These are phyloP conservation scores for Rachycentron canadum DNA, from an alignment of 2,797 vertebrate species.

Conservation along the genomic window DNA sequence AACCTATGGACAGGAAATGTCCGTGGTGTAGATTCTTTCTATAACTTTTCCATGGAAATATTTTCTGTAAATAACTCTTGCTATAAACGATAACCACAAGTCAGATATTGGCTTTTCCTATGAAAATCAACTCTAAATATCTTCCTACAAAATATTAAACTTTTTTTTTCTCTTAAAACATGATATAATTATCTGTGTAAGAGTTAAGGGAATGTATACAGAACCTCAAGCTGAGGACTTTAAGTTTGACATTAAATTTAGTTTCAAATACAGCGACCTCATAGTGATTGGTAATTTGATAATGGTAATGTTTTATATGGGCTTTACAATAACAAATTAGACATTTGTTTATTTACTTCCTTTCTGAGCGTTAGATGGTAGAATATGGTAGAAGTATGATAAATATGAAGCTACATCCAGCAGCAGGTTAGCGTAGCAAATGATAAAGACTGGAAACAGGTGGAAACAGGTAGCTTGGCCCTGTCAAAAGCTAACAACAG, in stretches of 20 bases:
- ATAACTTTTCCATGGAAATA: slow-evolving; percentile 36
- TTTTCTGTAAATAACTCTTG: slow-evolving; percentile 51
- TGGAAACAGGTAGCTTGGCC: neutral
- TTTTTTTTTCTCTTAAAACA: slow-evolving; percentile 39
- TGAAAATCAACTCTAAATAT: slow-evolving; percentile 61
- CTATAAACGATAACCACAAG: slow-evolving; percentile 64
- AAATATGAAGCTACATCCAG: neutral
- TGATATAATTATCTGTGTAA: slow-evolving; percentile 24
- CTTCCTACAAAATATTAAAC: slow-evolving; percentile 44
- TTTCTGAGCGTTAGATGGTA: neutral
- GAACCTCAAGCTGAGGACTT: slow-evolving; percentile 29
- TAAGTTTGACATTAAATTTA: slow-evolving; percentile 30
- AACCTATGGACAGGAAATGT: slow-evolving; percentile 6
- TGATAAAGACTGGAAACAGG: slow-evolving; percentile 8
- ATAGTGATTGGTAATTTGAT: neutral
- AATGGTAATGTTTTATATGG: neutral
- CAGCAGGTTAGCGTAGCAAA: slow-evolving; percentile 1
- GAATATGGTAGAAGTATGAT: neutral
- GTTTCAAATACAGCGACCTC: slow-evolving; percentile 16
- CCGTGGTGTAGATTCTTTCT: slow-evolving; percentile 20
- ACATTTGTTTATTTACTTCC: slow-evolving; percentile 8
- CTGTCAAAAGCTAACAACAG: neutral
- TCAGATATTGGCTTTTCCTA: slow-evolving; percentile 73
- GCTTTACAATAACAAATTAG: neutral
- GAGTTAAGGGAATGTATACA: slow-evolving; percentile 64